Evolutionary conservation across 2,888 invertebrate genomes (phyloP).

Genomic region (Lasiommata megera): DNA sequence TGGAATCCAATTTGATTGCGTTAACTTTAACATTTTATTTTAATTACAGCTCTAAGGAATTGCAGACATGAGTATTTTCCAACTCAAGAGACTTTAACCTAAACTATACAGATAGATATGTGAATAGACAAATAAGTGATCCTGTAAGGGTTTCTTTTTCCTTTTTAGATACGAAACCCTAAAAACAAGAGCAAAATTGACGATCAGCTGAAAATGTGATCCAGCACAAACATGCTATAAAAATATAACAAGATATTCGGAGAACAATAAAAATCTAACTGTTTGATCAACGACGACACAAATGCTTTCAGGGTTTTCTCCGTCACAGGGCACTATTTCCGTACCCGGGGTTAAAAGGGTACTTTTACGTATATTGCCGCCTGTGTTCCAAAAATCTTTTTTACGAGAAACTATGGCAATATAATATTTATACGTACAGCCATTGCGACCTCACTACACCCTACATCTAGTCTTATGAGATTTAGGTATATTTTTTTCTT

Average conservation of each 20-base stretch:
- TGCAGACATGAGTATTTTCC: no score
- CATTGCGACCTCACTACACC: background rate
- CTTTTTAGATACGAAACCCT: no score
- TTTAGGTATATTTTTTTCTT: no score
- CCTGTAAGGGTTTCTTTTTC: no score
- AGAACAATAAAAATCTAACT: constrained; percentile 1
- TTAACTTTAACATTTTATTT: no score
- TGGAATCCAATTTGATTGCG: no score
- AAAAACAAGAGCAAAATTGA: background rate
- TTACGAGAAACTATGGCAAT: background rate
- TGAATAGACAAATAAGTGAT: no score
- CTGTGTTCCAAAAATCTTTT: constrained; percentile 4
- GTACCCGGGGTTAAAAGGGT: background rate
- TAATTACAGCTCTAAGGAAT: no score
- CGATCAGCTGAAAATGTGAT: background rate
- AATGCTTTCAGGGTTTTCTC: background rate
- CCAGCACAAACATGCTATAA: background rate
- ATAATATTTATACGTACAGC: constrained; percentile 7
- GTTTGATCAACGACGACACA: background rate
- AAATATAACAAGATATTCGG: background rate
- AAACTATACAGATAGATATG: no score
- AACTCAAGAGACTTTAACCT: no score
- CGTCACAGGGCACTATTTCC: constrained; percentile 2
- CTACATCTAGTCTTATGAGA: no score
- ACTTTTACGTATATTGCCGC: constrained; percentile 1